A percentile compares a stretch with the other conserved stretches of the same genome.
These are phyloP conservation scores for Aphidoletes aphidimyza DNA, from an alignment of 2,888 invertebrate species.

Conservation along the genomic window DNA sequence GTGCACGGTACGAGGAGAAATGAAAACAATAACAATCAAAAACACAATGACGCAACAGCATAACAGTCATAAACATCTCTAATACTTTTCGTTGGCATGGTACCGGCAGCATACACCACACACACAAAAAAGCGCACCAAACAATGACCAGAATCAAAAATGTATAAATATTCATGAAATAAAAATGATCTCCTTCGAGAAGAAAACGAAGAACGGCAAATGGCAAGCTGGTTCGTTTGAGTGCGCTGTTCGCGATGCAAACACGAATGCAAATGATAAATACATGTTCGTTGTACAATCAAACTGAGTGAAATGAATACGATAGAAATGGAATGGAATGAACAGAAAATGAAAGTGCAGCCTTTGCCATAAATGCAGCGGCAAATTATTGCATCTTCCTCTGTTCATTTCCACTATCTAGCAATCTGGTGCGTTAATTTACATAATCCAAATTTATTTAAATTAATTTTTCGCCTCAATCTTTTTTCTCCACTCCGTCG, in stretches of 20 bases:
- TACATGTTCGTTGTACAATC: conserved; percentile 24
- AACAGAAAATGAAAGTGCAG: too few species aligned
- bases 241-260: not conserved
- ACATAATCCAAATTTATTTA: conserved; percentile 36
- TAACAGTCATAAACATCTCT: not conserved
- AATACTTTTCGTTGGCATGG: not conserved
- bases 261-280: conserved; percentile 13
- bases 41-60: conserved; percentile 6
- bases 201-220: too few species aligned
- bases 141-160: conserved; percentile 6
- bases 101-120: not conserved
- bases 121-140: not conserved
- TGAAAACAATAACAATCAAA: conserved; percentile 52
- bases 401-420: not conserved
- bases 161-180: conserved; percentile 30
- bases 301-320: conserved; percentile 20
- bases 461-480: not conserved
- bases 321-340: not conserved
- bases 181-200: conserved; percentile 9
- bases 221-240: not conserved
- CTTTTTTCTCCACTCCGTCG: not conserved
- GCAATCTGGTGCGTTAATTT: conserved; percentile 5
- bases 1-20: not conserved
- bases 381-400: not conserved
- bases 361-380: not conserved